phyloP scores from a whole-genome alignment of 2,888 invertebrate species.

The Gibbula magus region DNA sequence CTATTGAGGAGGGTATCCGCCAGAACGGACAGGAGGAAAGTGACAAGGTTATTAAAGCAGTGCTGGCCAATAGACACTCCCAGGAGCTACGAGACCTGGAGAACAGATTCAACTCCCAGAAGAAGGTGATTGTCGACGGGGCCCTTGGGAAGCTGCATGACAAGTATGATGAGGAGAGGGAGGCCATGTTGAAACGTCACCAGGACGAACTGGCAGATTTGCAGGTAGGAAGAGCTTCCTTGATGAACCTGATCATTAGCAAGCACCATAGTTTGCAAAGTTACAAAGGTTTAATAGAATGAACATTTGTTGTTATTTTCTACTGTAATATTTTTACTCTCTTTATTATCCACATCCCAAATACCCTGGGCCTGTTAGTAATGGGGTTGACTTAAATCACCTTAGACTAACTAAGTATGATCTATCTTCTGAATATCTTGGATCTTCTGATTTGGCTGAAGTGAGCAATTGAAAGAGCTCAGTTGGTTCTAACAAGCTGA shows the following conservation, averaged over 20 bases:
- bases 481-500: background rate
- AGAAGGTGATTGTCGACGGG: slow-evolving; percentile 70
- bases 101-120: slow-evolving; percentile 64
- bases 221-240: slow-evolving; percentile 46
- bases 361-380: too few relatives aligned
- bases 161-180: slow-evolving; percentile 66
- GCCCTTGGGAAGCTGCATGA: slow-evolving; percentile 64
- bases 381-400: too few relatives aligned
- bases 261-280: too few relatives aligned
- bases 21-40: slow-evolving; percentile 71
- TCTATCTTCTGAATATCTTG: too few relatives aligned
- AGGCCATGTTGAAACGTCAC: slow-evolving; percentile 60
- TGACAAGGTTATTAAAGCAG: slow-evolving; percentile 70
- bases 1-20: slow-evolving; percentile 69
- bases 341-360: too few relatives aligned
- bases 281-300: too few relatives aligned
- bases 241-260: too few relatives aligned
- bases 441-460: too few relatives aligned
- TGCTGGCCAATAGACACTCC: slow-evolving; percentile 69
- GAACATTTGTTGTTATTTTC: too few relatives aligned
- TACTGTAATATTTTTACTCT: too few relatives aligned
- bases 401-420: too few relatives aligned
- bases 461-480: too few relatives aligned
- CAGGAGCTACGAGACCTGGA: slow-evolving; percentile 69
- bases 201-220: slow-evolving; percentile 63